These are phyloP conservation scores for Eclectus roratus DNA, from an alignment of 2,113 vertebrate species.

Conservation along the genomic window DNA sequence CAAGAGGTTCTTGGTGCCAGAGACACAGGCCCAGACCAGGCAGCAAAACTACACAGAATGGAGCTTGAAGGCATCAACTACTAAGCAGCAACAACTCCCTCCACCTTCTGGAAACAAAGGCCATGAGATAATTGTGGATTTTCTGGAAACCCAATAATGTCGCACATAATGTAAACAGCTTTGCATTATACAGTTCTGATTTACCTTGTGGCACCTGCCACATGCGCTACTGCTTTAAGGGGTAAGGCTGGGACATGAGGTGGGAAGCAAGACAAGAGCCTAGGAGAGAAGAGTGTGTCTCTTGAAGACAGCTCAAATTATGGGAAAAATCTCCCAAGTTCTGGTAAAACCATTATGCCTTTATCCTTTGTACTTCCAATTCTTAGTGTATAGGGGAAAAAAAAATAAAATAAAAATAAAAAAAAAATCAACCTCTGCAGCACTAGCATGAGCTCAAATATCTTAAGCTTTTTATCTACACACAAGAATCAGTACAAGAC, in stretches of 20 bases:
- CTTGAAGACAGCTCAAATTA: background rate
- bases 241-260: background rate
- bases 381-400: background rate
- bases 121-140: rapidly evolving
- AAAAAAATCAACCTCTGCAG: background rate
- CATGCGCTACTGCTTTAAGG: background rate
- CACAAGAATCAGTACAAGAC: background rate
- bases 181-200: background rate
- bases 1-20: background rate
- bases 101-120: background rate
- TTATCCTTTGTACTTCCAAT: background rate
- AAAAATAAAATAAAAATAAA: background rate
- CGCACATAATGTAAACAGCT: background rate
- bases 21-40: background rate
- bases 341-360: background rate
- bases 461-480: background rate
- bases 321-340: background rate
- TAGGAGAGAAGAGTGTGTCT: background rate
- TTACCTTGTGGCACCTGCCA: background rate
- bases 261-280: background rate
- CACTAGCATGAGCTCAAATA: background rate
- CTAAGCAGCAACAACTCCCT: background rate
- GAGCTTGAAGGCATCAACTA: background rate
- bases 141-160: background rate
- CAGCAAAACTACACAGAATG: background rate